These are phyloP conservation scores for Charanyca ferruginea DNA, from an alignment of 2,888 invertebrate species.

Conservation along the genomic window DNA sequence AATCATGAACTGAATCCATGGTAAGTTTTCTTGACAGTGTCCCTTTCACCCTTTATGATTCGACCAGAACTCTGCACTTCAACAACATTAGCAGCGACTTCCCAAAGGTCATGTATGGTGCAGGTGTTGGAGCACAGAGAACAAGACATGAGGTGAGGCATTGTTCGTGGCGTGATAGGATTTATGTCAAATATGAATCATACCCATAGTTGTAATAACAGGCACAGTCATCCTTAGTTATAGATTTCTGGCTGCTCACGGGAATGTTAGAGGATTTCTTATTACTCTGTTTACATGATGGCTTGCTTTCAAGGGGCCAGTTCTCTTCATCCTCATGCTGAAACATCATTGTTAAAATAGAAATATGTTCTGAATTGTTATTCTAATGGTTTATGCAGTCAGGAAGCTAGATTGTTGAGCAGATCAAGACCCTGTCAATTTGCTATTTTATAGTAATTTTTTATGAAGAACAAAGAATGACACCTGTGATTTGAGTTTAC, in stretches of 20 bases:
- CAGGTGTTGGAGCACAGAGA: no score
- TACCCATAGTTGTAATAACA: conserved; percentile 92
- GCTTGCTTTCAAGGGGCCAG: conserved; percentile 83
- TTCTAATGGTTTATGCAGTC: background rate
- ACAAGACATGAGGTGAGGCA: no score
- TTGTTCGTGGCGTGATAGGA: no score
- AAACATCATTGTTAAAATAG: conserved; percentile 46
- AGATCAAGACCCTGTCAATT: background rate
- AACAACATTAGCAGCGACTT: no score
- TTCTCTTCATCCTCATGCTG: conserved; percentile 88
- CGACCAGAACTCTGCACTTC: no score
- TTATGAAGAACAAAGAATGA: background rate
- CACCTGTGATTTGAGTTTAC: background rate
- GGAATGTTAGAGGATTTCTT: conserved; percentile 77
- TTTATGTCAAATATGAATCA: no score
- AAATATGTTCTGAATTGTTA: background rate
- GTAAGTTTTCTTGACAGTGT: no score
- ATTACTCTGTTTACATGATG: conserved; percentile 76
- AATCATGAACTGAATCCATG: no score
- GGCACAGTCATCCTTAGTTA: conserved; percentile 86
- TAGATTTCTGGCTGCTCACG: conserved; percentile 76
- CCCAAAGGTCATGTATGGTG: no score
- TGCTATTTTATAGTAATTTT: background rate
- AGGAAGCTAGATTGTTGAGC: background rate
- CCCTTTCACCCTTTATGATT: no score